Evolutionary conservation across 2,888 invertebrate genomes (phyloP).

Genomic region (Spisula solida): DNA sequence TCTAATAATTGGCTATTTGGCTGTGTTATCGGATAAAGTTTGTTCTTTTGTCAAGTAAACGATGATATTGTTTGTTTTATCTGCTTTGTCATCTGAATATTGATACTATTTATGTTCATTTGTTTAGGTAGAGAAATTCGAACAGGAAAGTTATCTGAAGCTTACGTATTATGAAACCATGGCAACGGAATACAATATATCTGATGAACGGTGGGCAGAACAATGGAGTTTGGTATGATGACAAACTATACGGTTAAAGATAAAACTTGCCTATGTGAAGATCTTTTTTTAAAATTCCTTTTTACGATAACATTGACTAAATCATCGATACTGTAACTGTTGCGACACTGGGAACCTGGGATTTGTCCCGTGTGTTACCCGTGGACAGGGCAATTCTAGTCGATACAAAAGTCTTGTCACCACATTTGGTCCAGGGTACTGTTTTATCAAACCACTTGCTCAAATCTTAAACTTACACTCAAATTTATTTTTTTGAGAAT

Average conservation of each 20-base stretch:
- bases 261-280: neutral
- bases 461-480: too few relatives aligned
- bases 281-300: neutral
- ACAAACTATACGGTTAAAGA: neutral
- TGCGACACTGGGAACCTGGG: too few relatives aligned
- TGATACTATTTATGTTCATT: neutral
- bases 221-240: neutral
- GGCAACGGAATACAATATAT: neutral
- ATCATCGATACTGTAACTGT: too few relatives aligned
- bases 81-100: neutral
- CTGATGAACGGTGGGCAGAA: neutral
- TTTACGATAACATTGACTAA: neutral
- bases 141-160: neutral
- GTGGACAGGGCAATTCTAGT: too few relatives aligned
- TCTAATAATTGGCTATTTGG: too few relatives aligned
- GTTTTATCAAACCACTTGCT: too few relatives aligned
- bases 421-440: too few relatives aligned
- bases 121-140: neutral
- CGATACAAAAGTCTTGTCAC: too few relatives aligned
- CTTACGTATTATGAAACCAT: neutral
- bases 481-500: too few relatives aligned
- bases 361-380: too few relatives aligned
- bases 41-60: neutral
- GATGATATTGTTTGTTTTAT: neutral
- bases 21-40: too few relatives aligned